A percentile compares a stretch with the other conserved stretches of the same genome.
These are phyloP conservation scores for Origma solitaria DNA, from an alignment of 2,113 vertebrate species.

Conservation along the genomic window DNA sequence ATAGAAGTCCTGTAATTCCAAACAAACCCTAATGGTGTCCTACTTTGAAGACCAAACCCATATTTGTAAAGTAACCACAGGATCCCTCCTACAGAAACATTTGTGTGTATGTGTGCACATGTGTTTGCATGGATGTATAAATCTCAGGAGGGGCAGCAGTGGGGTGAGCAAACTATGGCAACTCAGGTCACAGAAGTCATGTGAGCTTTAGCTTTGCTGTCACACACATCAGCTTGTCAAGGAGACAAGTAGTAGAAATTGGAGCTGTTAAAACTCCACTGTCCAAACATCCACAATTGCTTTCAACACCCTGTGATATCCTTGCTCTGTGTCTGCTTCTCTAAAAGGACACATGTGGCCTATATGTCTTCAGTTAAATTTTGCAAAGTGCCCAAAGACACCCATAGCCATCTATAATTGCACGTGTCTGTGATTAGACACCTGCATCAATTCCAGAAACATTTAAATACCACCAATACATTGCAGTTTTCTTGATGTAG, in stretches of 20 bases:
- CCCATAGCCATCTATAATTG: background rate
- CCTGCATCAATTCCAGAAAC: background rate
- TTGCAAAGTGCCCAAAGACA: background rate
- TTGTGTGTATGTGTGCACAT: fast-evolving
- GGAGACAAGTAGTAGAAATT: background rate
- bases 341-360: background rate
- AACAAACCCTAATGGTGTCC: background rate
- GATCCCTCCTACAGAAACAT: background rate
- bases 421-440: background rate
- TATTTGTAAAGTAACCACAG: background rate
- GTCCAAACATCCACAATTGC: background rate
- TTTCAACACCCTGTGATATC: background rate
- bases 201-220: background rate
- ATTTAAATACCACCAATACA: background rate
- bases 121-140: background rate
- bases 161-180: background rate
- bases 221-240: background rate
- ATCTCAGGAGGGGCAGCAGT: background rate
- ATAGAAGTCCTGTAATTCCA: background rate
- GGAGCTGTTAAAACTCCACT: background rate
- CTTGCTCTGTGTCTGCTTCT: background rate
- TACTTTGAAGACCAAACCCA: background rate
- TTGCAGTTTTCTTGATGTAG: background rate
- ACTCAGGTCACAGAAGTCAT: background rate
- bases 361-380: background rate